Conservation (phyloP, 2,113 vertebrate genomes). For the Galeopterus variegatus region DNA sequence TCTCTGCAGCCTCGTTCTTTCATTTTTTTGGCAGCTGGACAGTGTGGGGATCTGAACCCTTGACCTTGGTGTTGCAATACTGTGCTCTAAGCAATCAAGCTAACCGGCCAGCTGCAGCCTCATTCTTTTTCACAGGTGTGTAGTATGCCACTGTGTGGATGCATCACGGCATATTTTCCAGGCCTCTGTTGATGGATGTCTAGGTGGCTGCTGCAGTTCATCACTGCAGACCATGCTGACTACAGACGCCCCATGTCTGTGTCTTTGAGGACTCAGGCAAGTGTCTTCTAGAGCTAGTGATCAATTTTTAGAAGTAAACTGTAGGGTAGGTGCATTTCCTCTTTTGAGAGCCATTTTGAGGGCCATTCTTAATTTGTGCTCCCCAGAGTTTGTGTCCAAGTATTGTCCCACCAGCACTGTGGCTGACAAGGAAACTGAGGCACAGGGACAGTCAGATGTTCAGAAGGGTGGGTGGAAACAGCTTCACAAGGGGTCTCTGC, state of each 20-base stretch:
- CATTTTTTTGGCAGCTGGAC: no score
- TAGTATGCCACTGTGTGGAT: neutral
- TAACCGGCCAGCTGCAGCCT: neutral
- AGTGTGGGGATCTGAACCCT: no score
- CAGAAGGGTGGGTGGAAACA: neutral
- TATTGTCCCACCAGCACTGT: neutral
- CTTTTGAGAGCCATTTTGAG: neutral
- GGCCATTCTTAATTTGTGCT: no score
- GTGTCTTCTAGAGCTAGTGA: neutral
- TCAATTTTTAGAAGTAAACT: neutral
- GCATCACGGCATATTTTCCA: fast-evolving
- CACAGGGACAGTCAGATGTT: neutral
- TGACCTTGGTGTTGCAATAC: no score
- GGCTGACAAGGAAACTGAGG: neutral
- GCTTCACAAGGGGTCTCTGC: neutral
- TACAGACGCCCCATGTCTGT: fast-evolving
- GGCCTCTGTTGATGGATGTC: neutral
- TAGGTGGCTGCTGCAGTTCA: neutral
- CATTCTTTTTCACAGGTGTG: neutral
- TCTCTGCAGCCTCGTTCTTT: neutral
- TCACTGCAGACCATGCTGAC: fast-evolving
- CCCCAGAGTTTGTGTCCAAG: neutral
- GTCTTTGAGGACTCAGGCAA: neutral
- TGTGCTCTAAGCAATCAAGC: no score
- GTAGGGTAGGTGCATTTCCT: neutral